Base-by-base conservation (phyloP, 2,797 vertebrate species). In the Cacajao melanocephalus region DNA sequence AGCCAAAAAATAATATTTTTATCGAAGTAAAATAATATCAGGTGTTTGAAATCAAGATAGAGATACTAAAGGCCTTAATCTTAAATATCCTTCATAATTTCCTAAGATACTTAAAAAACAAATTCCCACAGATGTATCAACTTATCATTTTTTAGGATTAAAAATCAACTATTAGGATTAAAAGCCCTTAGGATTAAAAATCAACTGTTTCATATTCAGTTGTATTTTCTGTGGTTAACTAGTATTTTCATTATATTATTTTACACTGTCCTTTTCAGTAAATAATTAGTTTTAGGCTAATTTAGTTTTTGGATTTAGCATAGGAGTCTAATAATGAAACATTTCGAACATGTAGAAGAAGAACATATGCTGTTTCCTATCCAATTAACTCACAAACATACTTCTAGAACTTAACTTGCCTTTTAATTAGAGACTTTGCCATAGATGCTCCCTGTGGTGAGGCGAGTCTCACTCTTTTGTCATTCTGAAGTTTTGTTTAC, bases 11-110 rank as follows among this genome's bases (percentile, higher is more conserved):
- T 36, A 72, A 44, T 72, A 58, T 84, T 90, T 92, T 11, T 76
- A 80, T 88, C 33, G 78, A 87, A 83, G 46, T 86, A 88, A 91
- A 88, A 75, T 92, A 64, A 80, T 76, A 44, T 72, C 33, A 79
- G 26, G 7, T 90, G 36, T 78, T 72, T 87, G 28, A 44, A 73
- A 12, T 70, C 2, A 46, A 83, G 48, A 9, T 39, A 83, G 41
- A 58, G 15, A 17, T 46, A 89, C 5, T 52, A 48, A 75, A 46
- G 8, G 7, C 46, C 36, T 78, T 90, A 48, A 41, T 89, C 52
- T 82, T 67, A 15, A 46, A 80, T 93, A 22, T 58, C 8, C 17
- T 13, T 81, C 15, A 46, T 70, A 67, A 86, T 83, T 14, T 14
- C 20, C 7, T 30, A 36, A 90, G 3, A 85, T 64, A 15, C 22